A percentile compares a stretch with the other conserved stretches of the same genome.
These are phyloP conservation scores for Chlorops oryzae DNA, from an alignment of 1,140 invertebrate species.

Conservation along the genomic window DNA sequence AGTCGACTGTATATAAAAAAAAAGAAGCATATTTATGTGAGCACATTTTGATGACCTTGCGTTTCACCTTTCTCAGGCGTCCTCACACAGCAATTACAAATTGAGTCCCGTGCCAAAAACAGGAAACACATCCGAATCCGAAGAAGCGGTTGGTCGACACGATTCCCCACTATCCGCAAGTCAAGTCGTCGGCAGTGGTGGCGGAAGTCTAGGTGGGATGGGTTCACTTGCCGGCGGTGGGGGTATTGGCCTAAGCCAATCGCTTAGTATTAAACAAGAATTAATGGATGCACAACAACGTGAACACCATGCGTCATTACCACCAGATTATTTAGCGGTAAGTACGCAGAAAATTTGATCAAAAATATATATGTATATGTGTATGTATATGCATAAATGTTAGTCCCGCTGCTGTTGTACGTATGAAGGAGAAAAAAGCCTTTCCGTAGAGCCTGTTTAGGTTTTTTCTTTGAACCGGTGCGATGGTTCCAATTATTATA, in stretches of 20 bases:
- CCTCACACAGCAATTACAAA: slow-evolving; percentile 57
- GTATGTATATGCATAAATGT: not conserved
- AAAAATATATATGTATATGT: not conserved
- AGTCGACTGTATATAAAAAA: not conserved
- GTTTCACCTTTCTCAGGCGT: slow-evolving; percentile 49
- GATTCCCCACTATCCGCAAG: slow-evolving; percentile 48
- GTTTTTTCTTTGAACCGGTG: slow-evolving; percentile 50
- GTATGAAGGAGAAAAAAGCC: not conserved
- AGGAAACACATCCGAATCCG: slow-evolving; percentile 56
- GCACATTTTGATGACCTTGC: not conserved
- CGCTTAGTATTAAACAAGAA: slow-evolving; percentile 60
- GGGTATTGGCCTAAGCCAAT: slow-evolving; percentile 49
- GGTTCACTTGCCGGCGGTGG: slow-evolving; percentile 20
- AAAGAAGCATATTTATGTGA: not conserved
- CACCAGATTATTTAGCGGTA: slow-evolving; percentile 48
- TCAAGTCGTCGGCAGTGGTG: slow-evolving; percentile 34
- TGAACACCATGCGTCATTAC: slow-evolving; percentile 41
- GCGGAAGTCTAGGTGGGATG: slow-evolving; percentile 14
- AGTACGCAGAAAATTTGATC: slow-evolving; percentile 27
- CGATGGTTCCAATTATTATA: slow-evolving; percentile 45
- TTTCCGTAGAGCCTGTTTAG: slow-evolving; percentile 35
- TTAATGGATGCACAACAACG: slow-evolving; percentile 46
- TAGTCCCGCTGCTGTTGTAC: no score
- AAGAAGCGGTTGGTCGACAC: slow-evolving; percentile 55
- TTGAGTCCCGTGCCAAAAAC: slow-evolving; percentile 60